Percentiles rank a stretch among this genome's conserved stretches.
phyloP scores from a whole-genome alignment of 2,888 invertebrate genomes.

The Tanypteryx hageni region DNA sequence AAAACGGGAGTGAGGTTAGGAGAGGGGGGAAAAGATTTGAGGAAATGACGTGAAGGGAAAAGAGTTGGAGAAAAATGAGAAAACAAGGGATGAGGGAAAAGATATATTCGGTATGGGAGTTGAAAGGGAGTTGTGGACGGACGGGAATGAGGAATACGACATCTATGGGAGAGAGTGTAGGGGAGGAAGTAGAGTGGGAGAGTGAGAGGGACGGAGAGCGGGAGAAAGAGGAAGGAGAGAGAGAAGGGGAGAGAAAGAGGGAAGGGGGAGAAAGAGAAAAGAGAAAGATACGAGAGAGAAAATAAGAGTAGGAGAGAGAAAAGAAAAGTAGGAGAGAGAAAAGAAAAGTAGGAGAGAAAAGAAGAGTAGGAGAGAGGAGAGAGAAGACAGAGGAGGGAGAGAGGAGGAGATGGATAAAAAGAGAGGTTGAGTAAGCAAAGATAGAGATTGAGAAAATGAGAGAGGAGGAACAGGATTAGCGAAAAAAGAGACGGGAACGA shows the following conservation, averaged over 20 bases:
- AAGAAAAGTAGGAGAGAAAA: background rate
- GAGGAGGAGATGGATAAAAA: no score
- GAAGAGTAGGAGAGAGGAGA: background rate
- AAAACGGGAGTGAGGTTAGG: background rate
- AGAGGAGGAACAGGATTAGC: background rate
- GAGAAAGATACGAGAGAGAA: background rate
- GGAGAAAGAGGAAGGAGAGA: no score
- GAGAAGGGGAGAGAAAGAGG: background rate
- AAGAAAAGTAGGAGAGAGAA: background rate
- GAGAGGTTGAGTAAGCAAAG: background rate
- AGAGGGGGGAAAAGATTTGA: background rate
- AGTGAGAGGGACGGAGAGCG: background rate
- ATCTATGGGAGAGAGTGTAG: background rate
- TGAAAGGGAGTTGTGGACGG: background rate
- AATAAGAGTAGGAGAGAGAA: background rate
- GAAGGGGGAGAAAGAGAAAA: background rate
- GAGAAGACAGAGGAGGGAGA: background rate
- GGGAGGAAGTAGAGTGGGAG: background rate
- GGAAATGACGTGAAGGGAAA: background rate
- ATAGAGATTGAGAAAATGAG: background rate
- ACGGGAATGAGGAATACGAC: background rate
- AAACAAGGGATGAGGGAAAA: background rate
- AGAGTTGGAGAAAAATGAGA: background rate
- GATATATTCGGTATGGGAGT: background rate
- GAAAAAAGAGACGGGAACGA: background rate